Percentiles rank a stretch among this genome's conserved stretches.
phyloP scores from a whole-genome alignment of 2,888 invertebrate genomes.

The Odiellus spinosus region DNA sequence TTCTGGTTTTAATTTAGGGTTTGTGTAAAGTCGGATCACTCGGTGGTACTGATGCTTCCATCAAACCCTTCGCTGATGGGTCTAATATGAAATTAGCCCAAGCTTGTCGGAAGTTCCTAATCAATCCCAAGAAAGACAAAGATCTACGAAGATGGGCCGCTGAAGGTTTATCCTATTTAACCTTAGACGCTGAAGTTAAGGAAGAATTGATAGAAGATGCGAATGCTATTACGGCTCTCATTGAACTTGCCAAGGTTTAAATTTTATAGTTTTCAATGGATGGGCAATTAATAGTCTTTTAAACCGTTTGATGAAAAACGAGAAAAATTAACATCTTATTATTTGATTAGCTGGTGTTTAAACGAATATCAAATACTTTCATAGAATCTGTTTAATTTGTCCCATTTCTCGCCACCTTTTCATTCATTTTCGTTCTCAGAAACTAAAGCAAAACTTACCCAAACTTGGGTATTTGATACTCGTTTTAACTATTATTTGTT shows the following conservation, averaged over 20 bases:
- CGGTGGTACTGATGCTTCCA: slow-evolving; percentile 88
- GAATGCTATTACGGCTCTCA: slow-evolving; percentile 61
- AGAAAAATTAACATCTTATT: background rate
- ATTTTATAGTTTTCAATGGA: slow-evolving; percentile 5
- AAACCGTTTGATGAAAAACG: background rate
- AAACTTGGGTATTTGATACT: too few relatives aligned
- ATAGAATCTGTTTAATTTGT: too few relatives aligned
- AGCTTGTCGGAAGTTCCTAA: slow-evolving; percentile 78
- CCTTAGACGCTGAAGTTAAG: slow-evolving; percentile 95
- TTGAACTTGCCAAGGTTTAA: slow-evolving; percentile 60
- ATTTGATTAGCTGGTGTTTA: background rate
- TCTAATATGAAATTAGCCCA: slow-evolving; percentile 80
- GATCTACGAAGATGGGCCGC: slow-evolving; percentile 91
- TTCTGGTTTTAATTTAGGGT: slow-evolving; percentile 37
- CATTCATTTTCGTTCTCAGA: too few relatives aligned
- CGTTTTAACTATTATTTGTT: too few relatives aligned
- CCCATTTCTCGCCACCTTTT: too few relatives aligned
- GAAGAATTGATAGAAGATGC: slow-evolving; percentile 81
- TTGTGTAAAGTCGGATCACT: slow-evolving; percentile 83
- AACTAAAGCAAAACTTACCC: too few relatives aligned
- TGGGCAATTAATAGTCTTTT: too few relatives aligned
- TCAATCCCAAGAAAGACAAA: slow-evolving; percentile 69
- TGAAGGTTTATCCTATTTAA: slow-evolving; percentile 88
- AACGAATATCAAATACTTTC: too few relatives aligned
- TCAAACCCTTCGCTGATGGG: slow-evolving; percentile 86